phyloP scores from a whole-genome alignment of 1,140 invertebrate genomes.

The Battus philenor region DNA sequence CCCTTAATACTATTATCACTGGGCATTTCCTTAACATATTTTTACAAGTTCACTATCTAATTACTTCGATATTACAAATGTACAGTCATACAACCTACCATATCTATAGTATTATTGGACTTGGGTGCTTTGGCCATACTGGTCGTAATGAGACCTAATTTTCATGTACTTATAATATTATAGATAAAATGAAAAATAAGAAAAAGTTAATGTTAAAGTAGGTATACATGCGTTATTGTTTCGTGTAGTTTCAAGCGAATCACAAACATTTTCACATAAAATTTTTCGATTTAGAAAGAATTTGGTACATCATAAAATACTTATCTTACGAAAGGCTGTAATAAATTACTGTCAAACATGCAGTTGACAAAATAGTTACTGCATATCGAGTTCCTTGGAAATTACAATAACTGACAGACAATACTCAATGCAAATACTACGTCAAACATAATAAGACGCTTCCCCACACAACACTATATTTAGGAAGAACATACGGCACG shows the following conservation, averaged over 20 bases:
- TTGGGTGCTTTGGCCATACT: constrained; percentile 67
- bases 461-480: constrained; percentile 32
- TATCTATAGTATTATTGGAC: constrained; percentile 61
- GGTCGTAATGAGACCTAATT: constrained; percentile 27
- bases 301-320: constrained; percentile 18
- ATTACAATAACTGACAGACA: constrained; percentile 40
- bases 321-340: constrained; percentile 31
- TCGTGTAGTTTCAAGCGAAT: no score
- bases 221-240: neutral
- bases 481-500: constrained; percentile 47
- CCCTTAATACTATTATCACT: constrained; percentile 71
- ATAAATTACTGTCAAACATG: constrained; percentile 60
- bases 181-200: constrained; percentile 10
- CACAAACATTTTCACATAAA: no score
- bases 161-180: constrained; percentile 19
- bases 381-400: constrained; percentile 23
- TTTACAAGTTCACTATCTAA: constrained; percentile 49
- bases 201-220: constrained; percentile 10
- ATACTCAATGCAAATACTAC: constrained; percentile 30
- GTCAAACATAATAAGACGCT: constrained; percentile 36
- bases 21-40: constrained; percentile 61
- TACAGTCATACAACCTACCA: constrained; percentile 66
- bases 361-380: constrained; percentile 46
- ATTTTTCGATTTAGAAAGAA: constrained; percentile 13
- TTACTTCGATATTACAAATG: constrained; percentile 40